phyloP scores from a whole-genome alignment of 2,888 invertebrate species.

The Cheilosia soror region DNA sequence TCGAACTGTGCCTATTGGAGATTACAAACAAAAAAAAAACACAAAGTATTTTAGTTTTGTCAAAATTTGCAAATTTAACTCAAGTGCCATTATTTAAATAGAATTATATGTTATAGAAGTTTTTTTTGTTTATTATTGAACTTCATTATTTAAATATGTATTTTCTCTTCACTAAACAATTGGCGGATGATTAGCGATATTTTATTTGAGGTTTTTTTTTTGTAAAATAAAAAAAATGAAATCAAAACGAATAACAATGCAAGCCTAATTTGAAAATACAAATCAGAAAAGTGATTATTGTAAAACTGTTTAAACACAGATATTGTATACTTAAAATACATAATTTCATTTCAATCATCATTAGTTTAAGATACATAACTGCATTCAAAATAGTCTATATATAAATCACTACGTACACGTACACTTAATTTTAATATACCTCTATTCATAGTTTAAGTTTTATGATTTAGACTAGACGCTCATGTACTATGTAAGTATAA shows the following conservation, averaged over 20 bases:
- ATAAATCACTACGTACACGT: background rate
- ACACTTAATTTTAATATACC: slow-evolving; percentile 26
- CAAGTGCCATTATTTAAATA: slow-evolving; percentile 68
- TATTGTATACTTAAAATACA: slow-evolving; percentile 32
- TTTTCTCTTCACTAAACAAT: slow-evolving; percentile 5
- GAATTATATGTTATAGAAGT: slow-evolving; percentile 25
- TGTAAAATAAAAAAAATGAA: background rate
- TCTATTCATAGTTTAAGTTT: slow-evolving; percentile 17
- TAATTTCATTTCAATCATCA: slow-evolving; percentile 43
- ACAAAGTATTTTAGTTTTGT: slow-evolving; percentile 4
- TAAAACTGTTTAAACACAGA: slow-evolving; percentile 18
- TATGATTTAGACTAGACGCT: slow-evolving; percentile 61
- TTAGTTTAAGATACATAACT: slow-evolving; percentile 21
- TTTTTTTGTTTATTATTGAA: background rate
- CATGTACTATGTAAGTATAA: slow-evolving; percentile 59
- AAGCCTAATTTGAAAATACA: slow-evolving; percentile 11
- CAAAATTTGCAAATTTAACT: slow-evolving; percentile 30
- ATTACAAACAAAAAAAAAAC: slow-evolving; percentile 18
- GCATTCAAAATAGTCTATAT: slow-evolving; percentile 25
- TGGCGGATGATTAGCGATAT: background rate
- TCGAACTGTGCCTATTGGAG: slow-evolving; percentile 52
- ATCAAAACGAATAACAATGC: slow-evolving; percentile 18
- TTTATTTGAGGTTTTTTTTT: slow-evolving; percentile 10
- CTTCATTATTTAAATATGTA: background rate
- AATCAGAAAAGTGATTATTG: slow-evolving; percentile 5